phyloP scores from a whole-genome alignment of 2,888 invertebrate species.

The Hartigia nigra region DNA sequence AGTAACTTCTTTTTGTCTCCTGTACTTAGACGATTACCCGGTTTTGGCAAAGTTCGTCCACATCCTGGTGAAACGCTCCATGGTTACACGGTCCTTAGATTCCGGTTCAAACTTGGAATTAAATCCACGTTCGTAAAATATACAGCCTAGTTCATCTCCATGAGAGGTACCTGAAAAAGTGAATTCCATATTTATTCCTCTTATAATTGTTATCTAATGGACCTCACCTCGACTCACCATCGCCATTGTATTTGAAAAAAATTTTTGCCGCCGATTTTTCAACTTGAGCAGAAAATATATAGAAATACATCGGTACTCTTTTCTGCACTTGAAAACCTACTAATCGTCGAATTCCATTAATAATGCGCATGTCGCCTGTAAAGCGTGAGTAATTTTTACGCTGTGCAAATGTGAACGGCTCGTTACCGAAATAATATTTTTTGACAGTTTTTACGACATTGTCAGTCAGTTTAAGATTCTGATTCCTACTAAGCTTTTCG shows the following conservation, averaged over 20 bases:
- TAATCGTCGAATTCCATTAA: not conserved
- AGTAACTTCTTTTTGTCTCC: not conserved
- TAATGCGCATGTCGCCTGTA: conserved; percentile 8
- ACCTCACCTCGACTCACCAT: not conserved
- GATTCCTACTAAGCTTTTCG: not conserved
- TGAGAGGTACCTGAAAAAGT: conserved; percentile 6
- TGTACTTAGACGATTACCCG: conserved; percentile 6
- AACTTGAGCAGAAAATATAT: not conserved
- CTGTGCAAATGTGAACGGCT: not conserved
- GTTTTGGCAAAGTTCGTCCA: conserved; percentile 19
- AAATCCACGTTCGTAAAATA: not conserved
- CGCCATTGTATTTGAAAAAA: not conserved
- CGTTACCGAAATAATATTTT: conserved; percentile 4
- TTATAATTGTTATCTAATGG: not conserved
- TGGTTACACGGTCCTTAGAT: not conserved
- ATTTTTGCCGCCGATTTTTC: not conserved
- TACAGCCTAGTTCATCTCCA: conserved; percentile 4
- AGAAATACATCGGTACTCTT: conserved; percentile 4
- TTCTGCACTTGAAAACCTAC: not conserved
- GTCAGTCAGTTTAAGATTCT: not conserved
- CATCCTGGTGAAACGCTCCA: conserved; percentile 8
- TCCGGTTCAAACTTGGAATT: not conserved
- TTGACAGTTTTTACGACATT: not conserved
- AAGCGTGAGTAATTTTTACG: not conserved
- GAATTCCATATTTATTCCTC: not conserved